Conservation (phyloP, 2,113 vertebrate species). For the Pardalotus punctatus region DNA sequence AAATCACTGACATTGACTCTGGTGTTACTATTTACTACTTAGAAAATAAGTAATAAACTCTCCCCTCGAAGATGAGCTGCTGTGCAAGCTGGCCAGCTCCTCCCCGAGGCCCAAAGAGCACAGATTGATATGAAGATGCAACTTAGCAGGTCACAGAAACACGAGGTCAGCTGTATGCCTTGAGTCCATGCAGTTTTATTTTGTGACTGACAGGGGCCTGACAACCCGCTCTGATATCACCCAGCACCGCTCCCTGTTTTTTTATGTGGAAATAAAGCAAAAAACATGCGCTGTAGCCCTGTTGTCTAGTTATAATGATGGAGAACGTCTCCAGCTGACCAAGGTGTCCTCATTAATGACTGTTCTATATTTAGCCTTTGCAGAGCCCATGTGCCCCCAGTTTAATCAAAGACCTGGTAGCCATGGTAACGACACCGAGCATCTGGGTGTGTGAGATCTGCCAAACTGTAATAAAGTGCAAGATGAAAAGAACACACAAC, state of each 20-base stretch:
- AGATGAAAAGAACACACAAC: not conserved
- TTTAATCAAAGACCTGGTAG: conserved; percentile 55
- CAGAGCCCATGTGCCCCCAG: conserved; percentile 2
- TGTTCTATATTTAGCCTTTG: conserved; percentile 42
- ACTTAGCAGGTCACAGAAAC: not conserved
- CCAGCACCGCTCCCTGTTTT: not conserved
- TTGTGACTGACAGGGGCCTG: not conserved
- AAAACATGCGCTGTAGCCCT: not conserved
- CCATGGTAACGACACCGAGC: conserved; percentile 29
- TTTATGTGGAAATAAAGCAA: not conserved
- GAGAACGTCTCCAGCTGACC: conserved; percentile 12
- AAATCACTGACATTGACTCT: not conserved
- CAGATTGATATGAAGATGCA: not conserved
- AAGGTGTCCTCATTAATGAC: conserved; percentile 42
- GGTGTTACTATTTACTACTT: not conserved
- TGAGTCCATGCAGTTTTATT: not conserved
- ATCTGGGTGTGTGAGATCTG: not conserved
- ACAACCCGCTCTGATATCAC: not conserved
- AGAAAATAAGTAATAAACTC: not conserved
- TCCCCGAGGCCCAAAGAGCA: not conserved
- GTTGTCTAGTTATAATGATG: not conserved
- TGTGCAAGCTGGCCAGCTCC: not conserved
- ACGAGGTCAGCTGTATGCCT: not conserved
- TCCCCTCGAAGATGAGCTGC: not conserved
- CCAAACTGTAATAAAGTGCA: conserved; percentile 26